These are phyloP conservation scores for Hymenochirus boettgeri DNA, from an alignment of 2,113 vertebrate genomes.

Conservation along the genomic window DNA sequence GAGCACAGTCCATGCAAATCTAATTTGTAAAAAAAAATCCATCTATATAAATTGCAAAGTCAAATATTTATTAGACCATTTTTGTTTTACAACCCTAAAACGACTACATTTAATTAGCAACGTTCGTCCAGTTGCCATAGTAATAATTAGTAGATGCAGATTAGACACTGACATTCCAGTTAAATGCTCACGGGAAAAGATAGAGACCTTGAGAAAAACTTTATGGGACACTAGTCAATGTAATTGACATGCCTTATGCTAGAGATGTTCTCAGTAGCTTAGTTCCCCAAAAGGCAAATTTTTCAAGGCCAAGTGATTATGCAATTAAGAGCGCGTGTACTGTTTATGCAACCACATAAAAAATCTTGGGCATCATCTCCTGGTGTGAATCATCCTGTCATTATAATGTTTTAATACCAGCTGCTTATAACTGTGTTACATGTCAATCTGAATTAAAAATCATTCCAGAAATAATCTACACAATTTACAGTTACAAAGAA, in stretches of 20 bases:
- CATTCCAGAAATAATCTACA: slow-evolving; percentile 24
- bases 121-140: too few relatives aligned
- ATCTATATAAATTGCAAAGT: too few relatives aligned
- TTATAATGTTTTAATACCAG: slow-evolving; percentile 31
- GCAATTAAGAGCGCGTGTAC: slow-evolving; percentile 25
- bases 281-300: slow-evolving; percentile 30
- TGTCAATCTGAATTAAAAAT: slow-evolving; percentile 36
- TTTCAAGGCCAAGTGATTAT: slow-evolving; percentile 33
- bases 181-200: slow-evolving; percentile 21
- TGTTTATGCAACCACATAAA: slow-evolving; percentile 34
- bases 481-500: too few relatives aligned
- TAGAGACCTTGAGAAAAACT: slow-evolving; percentile 21
- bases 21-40: too few relatives aligned
- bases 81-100: too few relatives aligned
- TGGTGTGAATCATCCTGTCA: slow-evolving; percentile 36
- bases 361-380: slow-evolving; percentile 19
- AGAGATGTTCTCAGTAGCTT: not conserved
- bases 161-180: not conserved
- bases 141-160: too few relatives aligned
- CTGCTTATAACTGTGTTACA: slow-evolving; percentile 28
- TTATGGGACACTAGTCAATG: slow-evolving; percentile 24
- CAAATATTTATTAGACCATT: too few relatives aligned
- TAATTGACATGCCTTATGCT: slow-evolving; percentile 25
- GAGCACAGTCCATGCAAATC: too few relatives aligned
- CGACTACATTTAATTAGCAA: too few relatives aligned